Conservation (phyloP, 2,113 vertebrate genomes). For the Neotragus pygmaeus region DNA sequence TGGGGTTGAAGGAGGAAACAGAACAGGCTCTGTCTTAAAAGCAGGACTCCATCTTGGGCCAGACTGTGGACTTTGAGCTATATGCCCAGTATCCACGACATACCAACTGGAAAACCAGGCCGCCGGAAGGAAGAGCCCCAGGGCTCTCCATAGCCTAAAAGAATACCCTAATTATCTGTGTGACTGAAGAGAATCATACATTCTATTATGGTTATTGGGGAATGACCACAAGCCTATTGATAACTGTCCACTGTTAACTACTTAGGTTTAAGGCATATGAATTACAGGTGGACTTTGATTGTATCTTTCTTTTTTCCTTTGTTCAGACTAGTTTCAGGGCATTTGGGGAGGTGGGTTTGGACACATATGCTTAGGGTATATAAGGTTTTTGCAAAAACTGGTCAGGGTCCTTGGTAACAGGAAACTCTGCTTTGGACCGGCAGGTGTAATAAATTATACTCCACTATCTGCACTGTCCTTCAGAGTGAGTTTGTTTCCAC, state of each 20-base stretch:
- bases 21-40: neutral
- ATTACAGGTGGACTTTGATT: neutral
- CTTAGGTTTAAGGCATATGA: neutral
- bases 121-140: too few relatives aligned
- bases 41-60: neutral
- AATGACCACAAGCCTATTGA: neutral
- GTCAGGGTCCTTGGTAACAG: neutral
- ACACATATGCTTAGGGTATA: neutral
- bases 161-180: neutral
- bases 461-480: too few relatives aligned
- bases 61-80: neutral
- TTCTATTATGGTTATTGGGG: neutral
- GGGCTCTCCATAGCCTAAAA: neutral
- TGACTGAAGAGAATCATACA: neutral
- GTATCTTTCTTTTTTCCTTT: neutral
- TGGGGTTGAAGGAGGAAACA: too few relatives aligned
- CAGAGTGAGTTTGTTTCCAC: neutral
- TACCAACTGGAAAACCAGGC: neutral
- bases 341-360: neutral
- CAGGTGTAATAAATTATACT: neutral
- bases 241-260: neutral
- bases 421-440: neutral
- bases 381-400: neutral
- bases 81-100: neutral
- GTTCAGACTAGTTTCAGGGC: neutral